Evolutionary conservation across 2,113 vertebrate genomes (phyloP).

Genomic region (Pantherophis guttatus): DNA sequence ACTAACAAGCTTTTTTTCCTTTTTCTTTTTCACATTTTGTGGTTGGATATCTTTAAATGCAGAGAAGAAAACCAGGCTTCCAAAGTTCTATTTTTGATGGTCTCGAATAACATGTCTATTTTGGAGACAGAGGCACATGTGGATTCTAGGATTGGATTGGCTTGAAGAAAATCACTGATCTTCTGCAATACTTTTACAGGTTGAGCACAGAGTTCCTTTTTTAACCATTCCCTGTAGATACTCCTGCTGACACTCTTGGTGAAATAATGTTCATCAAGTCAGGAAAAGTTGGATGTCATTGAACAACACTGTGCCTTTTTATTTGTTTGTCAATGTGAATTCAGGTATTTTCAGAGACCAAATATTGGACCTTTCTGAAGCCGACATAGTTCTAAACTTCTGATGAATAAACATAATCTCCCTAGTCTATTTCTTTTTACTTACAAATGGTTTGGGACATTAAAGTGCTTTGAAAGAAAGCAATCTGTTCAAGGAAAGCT

Average conservation of each 20-base stretch:
- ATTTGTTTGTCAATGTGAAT: constrained; percentile 25
- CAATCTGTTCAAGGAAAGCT: constrained; percentile 37
- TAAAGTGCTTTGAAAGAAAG: not conserved
- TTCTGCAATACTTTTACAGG: not conserved
- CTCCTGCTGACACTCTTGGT: not conserved
- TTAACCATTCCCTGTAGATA: not conserved
- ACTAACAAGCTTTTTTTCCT: not conserved
- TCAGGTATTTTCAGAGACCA: constrained; percentile 18
- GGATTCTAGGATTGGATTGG: not conserved
- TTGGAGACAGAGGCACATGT: not conserved
- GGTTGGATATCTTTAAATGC: not conserved
- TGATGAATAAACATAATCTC: not conserved
- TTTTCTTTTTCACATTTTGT: not conserved
- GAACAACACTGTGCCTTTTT: not conserved
- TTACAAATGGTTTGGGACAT: constrained; percentile 2
- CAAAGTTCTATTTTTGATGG: not conserved
- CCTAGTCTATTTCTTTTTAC: not conserved
- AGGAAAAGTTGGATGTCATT: not conserved
- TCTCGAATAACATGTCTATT: not conserved
- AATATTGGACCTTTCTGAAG: not conserved
- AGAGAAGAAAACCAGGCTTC: not conserved
- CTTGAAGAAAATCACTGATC: not conserved
- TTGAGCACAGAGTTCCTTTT: not conserved
- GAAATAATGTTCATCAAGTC: not conserved
- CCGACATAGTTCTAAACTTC: not conserved